phyloP scores from a whole-genome alignment of 2,888 invertebrate genomes.

The Tortricodes alternella region DNA sequence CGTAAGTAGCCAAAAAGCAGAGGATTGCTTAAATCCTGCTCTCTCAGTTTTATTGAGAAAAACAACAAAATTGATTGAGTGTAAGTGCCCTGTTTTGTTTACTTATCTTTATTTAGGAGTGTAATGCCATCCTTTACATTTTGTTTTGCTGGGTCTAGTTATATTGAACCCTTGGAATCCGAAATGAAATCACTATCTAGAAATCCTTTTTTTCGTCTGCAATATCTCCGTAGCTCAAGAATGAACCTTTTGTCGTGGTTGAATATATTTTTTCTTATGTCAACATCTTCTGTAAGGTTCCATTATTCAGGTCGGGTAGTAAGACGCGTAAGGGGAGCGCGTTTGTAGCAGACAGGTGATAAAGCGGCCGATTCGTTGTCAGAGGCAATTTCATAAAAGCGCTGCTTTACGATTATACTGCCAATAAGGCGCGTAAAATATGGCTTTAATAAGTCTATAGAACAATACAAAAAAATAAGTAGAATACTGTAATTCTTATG shows the following conservation, averaged over 20 bases:
- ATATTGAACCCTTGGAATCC: not conserved
- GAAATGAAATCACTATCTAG: not conserved
- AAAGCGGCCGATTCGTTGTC: slow-evolving; percentile 30
- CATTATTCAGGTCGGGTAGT: slow-evolving; percentile 28
- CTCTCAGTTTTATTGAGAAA: too few species aligned
- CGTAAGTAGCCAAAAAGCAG: too few species aligned
- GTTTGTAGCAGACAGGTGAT: slow-evolving; percentile 30
- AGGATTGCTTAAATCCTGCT: too few species aligned
- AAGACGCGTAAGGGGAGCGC: slow-evolving; percentile 17
- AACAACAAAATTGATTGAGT: too few species aligned
- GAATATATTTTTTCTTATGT: slow-evolving; percentile 9
- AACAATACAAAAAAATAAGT: too few species aligned
- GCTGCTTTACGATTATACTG: slow-evolving; percentile 24
- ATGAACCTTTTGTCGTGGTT: slow-evolving; percentile 8
- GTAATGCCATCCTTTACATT: too few species aligned
- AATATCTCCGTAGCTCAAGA: not conserved
- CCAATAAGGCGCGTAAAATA: slow-evolving; percentile 17
- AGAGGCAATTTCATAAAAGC: slow-evolving; percentile 29
- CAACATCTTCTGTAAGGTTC: slow-evolving; percentile 8
- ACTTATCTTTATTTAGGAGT: too few species aligned
- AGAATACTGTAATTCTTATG: too few species aligned
- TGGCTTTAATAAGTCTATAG: slow-evolving; percentile 11
- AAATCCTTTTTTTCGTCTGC: slow-evolving; percentile 3
- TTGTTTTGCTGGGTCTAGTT: too few species aligned
- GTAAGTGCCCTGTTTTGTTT: too few species aligned